Percentiles rank a stretch among this genome's conserved stretches.
These are phyloP conservation scores for Ormyrus pomaceus DNA, from an alignment of 2,888 invertebrate genomes.

Conservation along the genomic window DNA sequence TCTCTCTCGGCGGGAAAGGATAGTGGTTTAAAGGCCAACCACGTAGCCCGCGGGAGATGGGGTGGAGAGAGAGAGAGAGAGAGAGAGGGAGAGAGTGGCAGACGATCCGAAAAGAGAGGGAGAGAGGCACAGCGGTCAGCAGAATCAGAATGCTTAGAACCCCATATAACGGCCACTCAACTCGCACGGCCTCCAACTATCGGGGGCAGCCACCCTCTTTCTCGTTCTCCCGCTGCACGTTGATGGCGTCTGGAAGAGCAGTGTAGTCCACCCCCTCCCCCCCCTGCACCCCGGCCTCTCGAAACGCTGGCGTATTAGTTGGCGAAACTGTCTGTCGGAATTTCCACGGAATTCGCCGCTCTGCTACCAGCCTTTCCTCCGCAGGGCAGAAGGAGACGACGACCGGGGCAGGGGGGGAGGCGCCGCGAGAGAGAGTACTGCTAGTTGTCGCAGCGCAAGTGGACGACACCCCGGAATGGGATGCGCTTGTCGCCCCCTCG, in stretches of 20 bases:
- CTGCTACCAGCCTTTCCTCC: constrained; percentile 16
- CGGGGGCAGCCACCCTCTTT: constrained; percentile 13
- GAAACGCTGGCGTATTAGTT: constrained; percentile 57
- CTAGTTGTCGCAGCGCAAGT: constrained; percentile 12
- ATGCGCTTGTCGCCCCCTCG: constrained; percentile 17
- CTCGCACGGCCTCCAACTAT: constrained; percentile 56
- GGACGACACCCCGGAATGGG: not conserved
- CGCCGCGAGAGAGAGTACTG: constrained; percentile 4
- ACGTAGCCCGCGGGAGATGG: constrained; percentile 66
- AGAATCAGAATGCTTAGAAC: constrained; percentile 73
- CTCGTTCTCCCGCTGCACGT: not conserved
- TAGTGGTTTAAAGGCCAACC: constrained; percentile 71
- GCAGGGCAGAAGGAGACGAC: not conserved
- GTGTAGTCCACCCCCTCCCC: constrained; percentile 39
- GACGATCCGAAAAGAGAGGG: constrained; percentile 51
- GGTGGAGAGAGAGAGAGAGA: constrained; percentile 32
- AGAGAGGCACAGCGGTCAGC: constrained; percentile 70
- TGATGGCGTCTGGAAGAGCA: constrained; percentile 22
- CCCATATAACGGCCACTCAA: constrained; percentile 73
- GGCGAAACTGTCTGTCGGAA: constrained; percentile 60
- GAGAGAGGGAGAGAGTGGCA: constrained; percentile 48
- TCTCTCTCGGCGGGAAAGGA: constrained; percentile 31
- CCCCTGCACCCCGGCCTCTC: constrained; percentile 16
- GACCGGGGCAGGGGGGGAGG: not conserved
- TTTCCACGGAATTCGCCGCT: constrained; percentile 60